Conservation (phyloP, 2,113 vertebrate genomes). For the Silurus glanis region DNA sequence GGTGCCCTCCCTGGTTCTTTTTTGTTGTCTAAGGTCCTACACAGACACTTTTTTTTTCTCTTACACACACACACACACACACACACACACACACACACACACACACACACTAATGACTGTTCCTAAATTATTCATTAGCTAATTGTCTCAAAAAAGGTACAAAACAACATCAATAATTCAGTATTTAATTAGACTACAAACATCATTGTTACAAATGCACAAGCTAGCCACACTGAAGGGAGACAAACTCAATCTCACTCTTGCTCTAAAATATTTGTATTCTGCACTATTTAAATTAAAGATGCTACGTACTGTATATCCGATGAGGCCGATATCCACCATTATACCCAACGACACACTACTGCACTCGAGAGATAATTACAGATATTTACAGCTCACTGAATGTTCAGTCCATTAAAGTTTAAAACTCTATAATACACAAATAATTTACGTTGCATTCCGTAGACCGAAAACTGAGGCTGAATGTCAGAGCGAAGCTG, state of each 20-base stretch:
- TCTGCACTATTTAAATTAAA: not conserved
- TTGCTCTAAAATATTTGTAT: not conserved
- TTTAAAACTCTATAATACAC: not conserved
- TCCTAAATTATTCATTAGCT: conserved; percentile 41
- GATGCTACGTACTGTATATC: not conserved
- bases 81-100: too few relatives aligned
- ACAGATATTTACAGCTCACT: not conserved
- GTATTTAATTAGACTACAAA: conserved; percentile 83
- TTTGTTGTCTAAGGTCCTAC: not conserved
- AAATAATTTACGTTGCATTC: conserved; percentile 6
- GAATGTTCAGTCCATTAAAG: conserved; percentile 15
- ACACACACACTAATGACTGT: conserved; percentile 36
- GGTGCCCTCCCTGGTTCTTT: not conserved
- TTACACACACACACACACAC: too few relatives aligned
- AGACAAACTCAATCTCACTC: not conserved
- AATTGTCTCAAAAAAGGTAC: conserved; percentile 41
- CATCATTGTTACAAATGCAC: conserved; percentile 68
- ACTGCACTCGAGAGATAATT: not conserved
- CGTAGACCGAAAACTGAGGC: not conserved
- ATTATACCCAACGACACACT: not conserved
- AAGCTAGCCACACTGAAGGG: conserved; percentile 35
- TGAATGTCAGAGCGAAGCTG: conserved; percentile 15
- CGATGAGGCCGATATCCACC: not conserved
- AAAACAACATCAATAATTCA: conserved; percentile 83
- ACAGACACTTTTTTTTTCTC: not conserved